Base-by-base conservation (phyloP, 2,888 invertebrate species). In the Ochlodes sylvanus region DNA sequence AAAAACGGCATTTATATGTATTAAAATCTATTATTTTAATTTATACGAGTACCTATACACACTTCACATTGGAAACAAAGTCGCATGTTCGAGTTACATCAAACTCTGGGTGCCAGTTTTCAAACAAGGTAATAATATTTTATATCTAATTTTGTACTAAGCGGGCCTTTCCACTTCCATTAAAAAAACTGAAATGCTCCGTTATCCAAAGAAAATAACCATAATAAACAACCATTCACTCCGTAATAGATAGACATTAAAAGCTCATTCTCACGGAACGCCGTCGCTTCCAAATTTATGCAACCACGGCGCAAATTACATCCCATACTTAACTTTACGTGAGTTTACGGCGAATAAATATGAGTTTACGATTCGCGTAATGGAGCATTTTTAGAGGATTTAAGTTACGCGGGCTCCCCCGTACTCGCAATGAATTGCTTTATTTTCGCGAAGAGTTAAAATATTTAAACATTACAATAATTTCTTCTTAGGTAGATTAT, bases 261-360 rank as follows among this genome's bases (percentile, higher is more conserved):
- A 71, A 71, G 64, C 68, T 69, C 72, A 65, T 73, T 71, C 65
- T 17, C 52, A 55, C 63, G 69, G 69, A 71, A 71, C 70, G 72
- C 71, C 69, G 71, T 47, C 69, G 66, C 52, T 66, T 58, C 68
- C 52, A 65, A 75, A 76, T 75, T 73, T 74, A 75, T 74, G 70
- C 71, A 76, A 69, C 71, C 73, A 56, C 70, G 54, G 47, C 69
- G 65, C 72, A 72, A 76, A 75, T 74, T 73, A 73, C 70, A 69
- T 70, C 70, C 64, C 61, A 66, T 69, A 69, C 72, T 72, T 70
- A 71, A 73, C 70, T 70, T 71, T 70, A 69, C 69, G 57, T 70
- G 70, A 73, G 69, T 70, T 71, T 70, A 69, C 69, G 57, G 64
- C 55, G 61, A 68, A 65, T 68, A 57, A 63, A 68, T 62, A 68